Evolutionary conservation across 2,888 invertebrate genomes (phyloP).

Genomic region (Habroteleia sp.): DNA sequence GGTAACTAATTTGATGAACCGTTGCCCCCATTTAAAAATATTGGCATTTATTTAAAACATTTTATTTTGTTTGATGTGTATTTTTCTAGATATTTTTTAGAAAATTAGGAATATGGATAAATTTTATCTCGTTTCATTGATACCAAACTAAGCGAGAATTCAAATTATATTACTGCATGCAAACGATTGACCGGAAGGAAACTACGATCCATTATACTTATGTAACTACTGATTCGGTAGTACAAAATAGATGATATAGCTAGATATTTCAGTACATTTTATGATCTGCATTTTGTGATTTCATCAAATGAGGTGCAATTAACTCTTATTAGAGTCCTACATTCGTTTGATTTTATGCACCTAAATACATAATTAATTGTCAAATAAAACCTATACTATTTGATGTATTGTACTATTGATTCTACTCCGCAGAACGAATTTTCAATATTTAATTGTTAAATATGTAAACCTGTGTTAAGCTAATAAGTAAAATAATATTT

Average conservation of each 20-base stretch:
- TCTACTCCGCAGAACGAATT: not conserved
- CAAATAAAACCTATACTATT: no score
- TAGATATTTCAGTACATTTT: slow-evolving; percentile 38
- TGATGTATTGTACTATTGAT: not conserved
- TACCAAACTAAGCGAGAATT: slow-evolving; percentile 49
- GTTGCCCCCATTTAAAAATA: no score
- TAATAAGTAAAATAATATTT: no score
- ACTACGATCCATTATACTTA: slow-evolving; percentile 49
- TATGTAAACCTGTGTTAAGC: no score
- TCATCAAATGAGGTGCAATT: slow-evolving; percentile 35
- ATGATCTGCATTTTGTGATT: slow-evolving; percentile 32
- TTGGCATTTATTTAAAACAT: no score
- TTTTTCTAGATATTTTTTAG: no score
- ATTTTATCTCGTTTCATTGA: slow-evolving; percentile 40
- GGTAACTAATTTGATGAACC: no score
- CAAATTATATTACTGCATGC: slow-evolving; percentile 49
- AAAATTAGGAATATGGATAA: slow-evolving; percentile 26
- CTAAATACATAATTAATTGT: slow-evolving; percentile 9
- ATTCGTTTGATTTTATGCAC: slow-evolving; percentile 6
- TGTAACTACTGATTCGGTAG: slow-evolving; percentile 58
- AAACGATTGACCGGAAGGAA: slow-evolving; percentile 60
- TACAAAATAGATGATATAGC: slow-evolving; percentile 47
- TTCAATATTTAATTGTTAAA: no score
- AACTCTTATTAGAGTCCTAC: slow-evolving; percentile 31
- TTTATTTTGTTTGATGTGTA: no score